Evolutionary conservation across 2,888 invertebrate genomes (phyloP).

Genomic region (Drosophila borealis): DNA sequence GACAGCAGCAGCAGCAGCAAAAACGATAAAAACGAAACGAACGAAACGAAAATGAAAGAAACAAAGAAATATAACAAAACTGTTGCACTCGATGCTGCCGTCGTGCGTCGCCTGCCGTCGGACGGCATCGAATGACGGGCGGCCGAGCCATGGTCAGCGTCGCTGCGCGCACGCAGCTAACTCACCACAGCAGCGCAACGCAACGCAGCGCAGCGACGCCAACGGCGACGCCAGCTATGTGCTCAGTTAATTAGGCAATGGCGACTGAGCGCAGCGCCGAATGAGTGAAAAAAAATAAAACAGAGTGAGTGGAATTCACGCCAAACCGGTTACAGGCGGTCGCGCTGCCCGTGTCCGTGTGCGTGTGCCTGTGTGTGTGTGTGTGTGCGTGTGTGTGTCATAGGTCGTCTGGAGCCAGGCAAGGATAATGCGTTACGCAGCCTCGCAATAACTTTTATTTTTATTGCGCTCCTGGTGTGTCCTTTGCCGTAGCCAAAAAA

Average conservation of each 20-base stretch:
- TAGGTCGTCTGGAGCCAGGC: constrained; percentile 54
- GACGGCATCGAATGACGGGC: constrained; percentile 49
- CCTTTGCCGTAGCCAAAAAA: constrained; percentile 53
- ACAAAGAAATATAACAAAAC: constrained; percentile 17
- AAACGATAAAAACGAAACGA: background rate
- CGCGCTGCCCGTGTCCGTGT: background rate
- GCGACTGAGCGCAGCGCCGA: constrained; percentile 37
- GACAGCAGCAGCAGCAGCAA: constrained; percentile 1
- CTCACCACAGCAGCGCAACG: constrained; percentile 63
- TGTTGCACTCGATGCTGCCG: constrained; percentile 37
- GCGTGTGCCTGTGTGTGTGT: background rate
- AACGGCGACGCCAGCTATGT: constrained; percentile 54
- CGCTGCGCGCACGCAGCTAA: constrained; percentile 37
- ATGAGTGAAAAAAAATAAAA: constrained; percentile 14
- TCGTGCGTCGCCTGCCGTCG: constrained; percentile 53
- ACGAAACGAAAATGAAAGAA: constrained; percentile 3
- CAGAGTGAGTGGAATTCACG: constrained; percentile 54
- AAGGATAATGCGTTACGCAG: constrained; percentile 64
- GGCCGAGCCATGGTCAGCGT: constrained; percentile 6
- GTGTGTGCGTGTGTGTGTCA: constrained; percentile 21
- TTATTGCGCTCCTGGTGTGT: constrained; percentile 49
- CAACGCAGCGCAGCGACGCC: constrained; percentile 17
- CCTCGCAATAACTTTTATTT: constrained; percentile 38
- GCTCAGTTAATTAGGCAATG: constrained; percentile 70
- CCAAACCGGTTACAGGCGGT: constrained; percentile 57